A percentile compares a stretch with the other conserved stretches of the same genome.
Evolutionary conservation across 2,888 invertebrate species (phyloP).

Genomic region (Eristalis tenax): DNA sequence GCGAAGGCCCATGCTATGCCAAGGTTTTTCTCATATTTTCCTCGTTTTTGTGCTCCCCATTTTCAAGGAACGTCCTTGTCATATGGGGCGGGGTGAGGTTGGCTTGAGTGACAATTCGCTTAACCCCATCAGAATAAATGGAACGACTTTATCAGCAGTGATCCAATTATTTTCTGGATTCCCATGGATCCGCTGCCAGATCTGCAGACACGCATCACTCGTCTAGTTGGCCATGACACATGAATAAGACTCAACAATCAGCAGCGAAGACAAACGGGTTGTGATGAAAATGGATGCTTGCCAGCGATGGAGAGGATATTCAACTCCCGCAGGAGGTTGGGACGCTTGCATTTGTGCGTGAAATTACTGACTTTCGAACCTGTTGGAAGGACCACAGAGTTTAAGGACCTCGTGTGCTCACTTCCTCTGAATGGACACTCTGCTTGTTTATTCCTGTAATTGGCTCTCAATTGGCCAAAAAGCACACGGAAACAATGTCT

Average conservation of each 20-base stretch:
- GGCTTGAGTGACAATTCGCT: constrained; percentile 49
- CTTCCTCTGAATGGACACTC: not conserved
- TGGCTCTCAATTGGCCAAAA: not conserved
- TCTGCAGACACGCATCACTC: not conserved
- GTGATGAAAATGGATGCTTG: no score
- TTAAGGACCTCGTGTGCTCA: not conserved
- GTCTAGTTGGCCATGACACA: not conserved
- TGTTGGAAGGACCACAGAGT: not conserved
- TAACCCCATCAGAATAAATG: constrained; percentile 12
- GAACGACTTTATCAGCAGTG: constrained; percentile 18
- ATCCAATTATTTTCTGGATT: constrained; percentile 37
- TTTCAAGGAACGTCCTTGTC: constrained; percentile 45
- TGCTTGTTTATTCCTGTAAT: not conserved
- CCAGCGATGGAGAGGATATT: no score
- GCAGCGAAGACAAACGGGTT: not conserved
- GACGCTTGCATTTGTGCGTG: no score
- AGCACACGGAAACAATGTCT: not conserved
- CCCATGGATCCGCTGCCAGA: not conserved
- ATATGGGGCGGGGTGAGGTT: not conserved
- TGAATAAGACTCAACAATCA: not conserved
- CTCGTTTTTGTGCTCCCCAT: constrained; percentile 7
- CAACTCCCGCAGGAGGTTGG: no score
- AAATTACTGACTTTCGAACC: not conserved
- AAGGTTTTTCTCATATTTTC: not conserved
- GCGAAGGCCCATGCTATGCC: not conserved